Evolutionary conservation across 2,113 vertebrate species (phyloP).

Genomic region (Rhea pennata): DNA sequence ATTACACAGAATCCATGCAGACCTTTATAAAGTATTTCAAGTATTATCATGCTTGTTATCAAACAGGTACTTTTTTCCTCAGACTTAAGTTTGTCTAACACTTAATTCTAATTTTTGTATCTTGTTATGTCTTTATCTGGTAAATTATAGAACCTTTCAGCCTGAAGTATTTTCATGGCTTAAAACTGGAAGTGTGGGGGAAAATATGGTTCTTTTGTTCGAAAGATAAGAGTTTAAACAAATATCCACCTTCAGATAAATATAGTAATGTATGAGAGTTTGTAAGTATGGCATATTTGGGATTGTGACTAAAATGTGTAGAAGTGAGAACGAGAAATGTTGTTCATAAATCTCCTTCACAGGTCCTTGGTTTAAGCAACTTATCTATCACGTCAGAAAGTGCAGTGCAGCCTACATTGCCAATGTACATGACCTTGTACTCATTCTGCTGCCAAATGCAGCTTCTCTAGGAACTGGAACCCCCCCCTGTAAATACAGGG

Average conservation of each 20-base stretch:
- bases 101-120: background rate
- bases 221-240: background rate
- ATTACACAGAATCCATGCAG: background rate
- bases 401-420: background rate
- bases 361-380: background rate
- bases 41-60: background rate
- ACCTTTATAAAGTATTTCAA: background rate
- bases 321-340: background rate
- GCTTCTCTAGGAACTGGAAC: background rate
- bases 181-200: background rate
- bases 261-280: background rate
- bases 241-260: background rate
- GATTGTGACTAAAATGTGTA: background rate
- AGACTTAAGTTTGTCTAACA: background rate
- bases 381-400: background rate
- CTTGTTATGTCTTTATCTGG: background rate
- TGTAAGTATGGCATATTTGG: background rate
- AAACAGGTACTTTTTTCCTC: background rate
- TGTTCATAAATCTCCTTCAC: background rate
- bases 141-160: background rate
- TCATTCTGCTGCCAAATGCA: background rate
- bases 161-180: background rate
- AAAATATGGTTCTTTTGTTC: background rate
- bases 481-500: background rate
- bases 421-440: background rate